Evolutionary conservation across 2,888 invertebrate genomes (phyloP), one percentile per base, ranked within the genome.

Genomic region (Lycophotia porphyrea): DNA sequence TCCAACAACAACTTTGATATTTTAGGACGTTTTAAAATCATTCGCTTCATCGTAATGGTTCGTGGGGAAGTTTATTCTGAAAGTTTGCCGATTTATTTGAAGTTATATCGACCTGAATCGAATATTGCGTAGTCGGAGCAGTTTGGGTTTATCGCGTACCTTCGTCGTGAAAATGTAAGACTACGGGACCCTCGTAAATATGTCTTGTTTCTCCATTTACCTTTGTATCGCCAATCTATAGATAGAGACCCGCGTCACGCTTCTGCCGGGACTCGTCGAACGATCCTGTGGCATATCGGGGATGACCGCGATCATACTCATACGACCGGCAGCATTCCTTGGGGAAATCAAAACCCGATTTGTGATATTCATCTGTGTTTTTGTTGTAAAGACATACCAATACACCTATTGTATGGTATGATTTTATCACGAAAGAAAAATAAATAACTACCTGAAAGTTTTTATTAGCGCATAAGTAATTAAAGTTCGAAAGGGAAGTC

Each of bases 281-380:
- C 86, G 87, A 84, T 90, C 84, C 89, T 85, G 91, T 90, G 90
- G 88, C 89, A 91, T 89, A 90, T 91, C 89, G 91, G 88, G 92
- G 92, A 93, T 93, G 92, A 93, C 92, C 92, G 89, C 90, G 89
- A 92, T 93, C 93, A 93, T 92, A 92, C 91, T 89, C 87, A 88
- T 87, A 85, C 86, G 89, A 87, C 84, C 84, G 69, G 81, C 78
- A 80, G 44, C 74, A 78, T 75, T 90, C 94, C 93, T 90, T 34
- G 47, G 94, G 94, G 94, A 95, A 95, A 95, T 94, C 94, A 92
- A 90, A 91, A 91, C 90, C 87, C 91, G 89, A 93, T 93, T 93
- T 93, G 90, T 90, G 90, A 92, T 92, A 91, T 90, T 90, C 90
- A 90, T 88, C 88, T 90, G 69, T 64, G 87, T 88, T 90, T 86